Conservation (phyloP, 2,113 vertebrate species). For the Scalopus aquaticus region DNA sequence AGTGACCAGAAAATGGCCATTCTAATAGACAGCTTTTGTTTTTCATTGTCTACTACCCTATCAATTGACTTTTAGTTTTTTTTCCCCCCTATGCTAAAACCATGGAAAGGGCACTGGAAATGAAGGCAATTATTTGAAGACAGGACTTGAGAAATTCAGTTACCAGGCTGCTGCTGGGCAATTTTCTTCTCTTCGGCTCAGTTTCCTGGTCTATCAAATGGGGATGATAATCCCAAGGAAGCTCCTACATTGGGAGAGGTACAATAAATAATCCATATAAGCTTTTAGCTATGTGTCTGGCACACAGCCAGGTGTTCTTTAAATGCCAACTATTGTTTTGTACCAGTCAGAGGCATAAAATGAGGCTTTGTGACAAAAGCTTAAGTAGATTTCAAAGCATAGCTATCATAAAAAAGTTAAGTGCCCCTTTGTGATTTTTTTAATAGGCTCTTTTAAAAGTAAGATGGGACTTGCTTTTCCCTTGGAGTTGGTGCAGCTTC, state of each 20-base stretch:
- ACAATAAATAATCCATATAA: not conserved
- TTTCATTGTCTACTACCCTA: not conserved
- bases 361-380: not conserved
- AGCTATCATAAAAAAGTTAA: not conserved
- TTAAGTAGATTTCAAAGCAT: not conserved
- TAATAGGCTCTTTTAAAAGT: not conserved
- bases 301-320: not conserved
- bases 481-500: too few relatives aligned
- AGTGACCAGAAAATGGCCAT: not conserved
- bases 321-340: not conserved
- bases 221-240: not conserved
- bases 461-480: not conserved
- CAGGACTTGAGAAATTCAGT: not conserved
- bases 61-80: not conserved
- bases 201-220: not conserved
- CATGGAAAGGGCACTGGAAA: not conserved
- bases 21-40: conserved; percentile 29
- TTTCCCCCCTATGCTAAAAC: not conserved
- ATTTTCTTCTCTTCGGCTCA: not conserved
- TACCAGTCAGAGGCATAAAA: not conserved
- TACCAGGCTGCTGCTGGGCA: not conserved
- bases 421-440: not conserved
- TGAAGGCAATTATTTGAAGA: conserved; percentile 23
- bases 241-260: not conserved
- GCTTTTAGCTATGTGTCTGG: not conserved